Base-by-base conservation (phyloP, 1,140 invertebrate genomes). In the Mizuhopecten yessoensis region DNA sequence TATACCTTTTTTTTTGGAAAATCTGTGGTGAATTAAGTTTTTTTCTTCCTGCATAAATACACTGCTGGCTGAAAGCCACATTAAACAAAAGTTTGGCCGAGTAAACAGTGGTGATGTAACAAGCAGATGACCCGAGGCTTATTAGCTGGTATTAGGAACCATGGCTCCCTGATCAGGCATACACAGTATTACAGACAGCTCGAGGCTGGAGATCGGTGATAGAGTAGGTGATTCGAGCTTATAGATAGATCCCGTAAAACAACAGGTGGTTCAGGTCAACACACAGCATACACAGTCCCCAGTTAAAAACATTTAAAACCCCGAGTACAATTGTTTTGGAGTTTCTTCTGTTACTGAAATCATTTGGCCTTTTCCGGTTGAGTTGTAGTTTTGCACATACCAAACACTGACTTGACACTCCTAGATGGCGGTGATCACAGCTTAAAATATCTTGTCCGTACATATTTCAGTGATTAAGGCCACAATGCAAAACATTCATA, bases 161-260 rank as follows among this genome's bases (percentile, higher is more conserved):
- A 7, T 75, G 57, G n/a, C 57, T 75, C 23, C n/a, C 57, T 75
- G 57, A 45, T 45, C 42, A 45, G 42, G 17, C 42, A 9, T 17
- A 45, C 29, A 75, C n/a, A n/a, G 57, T 75, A 75, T 75, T 75
- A 75, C 0, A 75, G 57, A 75, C 57, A 75, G 57, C 42, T 45
- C 10, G 42, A 45, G 42, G 42, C 42, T 45, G 42, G 10, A 45
- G 42, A 29, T 29, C 23, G 5, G 57, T 75, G 57, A 75, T 75
- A 75, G 57, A 75, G 57, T 75, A 29, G 57, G 45, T 57, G 7
- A 20, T 11, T 5, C 13, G 23, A 17, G 57, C 57, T 75, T 75
- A 45, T 7, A 13, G 42, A 75, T 75, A 75, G 57, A 75, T 75
- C 57, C n/a, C 23, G 57, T 75, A 75, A 75, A 75, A 75, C 57